Percentiles rank a stretch among this genome's conserved stretches.
These are phyloP conservation scores for Zaprionus ornatus DNA, from an alignment of 1,140 invertebrate genomes.

Conservation along the genomic window DNA sequence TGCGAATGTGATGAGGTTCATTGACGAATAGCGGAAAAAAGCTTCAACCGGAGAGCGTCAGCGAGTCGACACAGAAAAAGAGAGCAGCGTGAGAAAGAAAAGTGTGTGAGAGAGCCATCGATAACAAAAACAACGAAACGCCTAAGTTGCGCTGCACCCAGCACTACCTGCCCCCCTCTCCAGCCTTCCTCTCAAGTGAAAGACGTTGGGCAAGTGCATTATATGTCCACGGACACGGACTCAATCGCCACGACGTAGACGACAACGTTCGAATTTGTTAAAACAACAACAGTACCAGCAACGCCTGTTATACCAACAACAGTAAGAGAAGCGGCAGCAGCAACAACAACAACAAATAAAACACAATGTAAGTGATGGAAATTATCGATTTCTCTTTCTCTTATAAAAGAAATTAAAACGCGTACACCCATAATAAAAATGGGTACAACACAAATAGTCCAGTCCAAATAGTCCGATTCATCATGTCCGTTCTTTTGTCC, in stretches of 20 bases:
- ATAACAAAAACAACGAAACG: constrained; percentile 77
- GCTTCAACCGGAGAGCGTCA: constrained; percentile 33
- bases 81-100: constrained; percentile 9
- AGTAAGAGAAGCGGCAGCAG: constrained; percentile 26
- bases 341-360: constrained; percentile 44
- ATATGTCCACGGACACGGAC: constrained; percentile 40
- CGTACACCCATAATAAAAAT: constrained; percentile 13
- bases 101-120: constrained; percentile 44
- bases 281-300: constrained; percentile 35
- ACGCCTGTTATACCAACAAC: constrained; percentile 22
- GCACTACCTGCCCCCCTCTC: constrained; percentile 20
- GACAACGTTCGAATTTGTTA: constrained; percentile 43
- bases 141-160: constrained; percentile 67
- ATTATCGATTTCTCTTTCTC: constrained; percentile 70
- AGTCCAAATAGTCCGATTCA: not conserved
- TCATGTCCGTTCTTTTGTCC: not conserved
- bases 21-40: constrained; percentile 71
- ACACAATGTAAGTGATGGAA: constrained; percentile 70
- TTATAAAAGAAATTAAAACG: constrained; percentile 18
- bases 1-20: constrained; percentile 43
- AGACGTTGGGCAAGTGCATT: constrained; percentile 65
- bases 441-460: constrained; percentile 6
- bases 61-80: constrained; percentile 15
- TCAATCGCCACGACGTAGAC: constrained; percentile 17
- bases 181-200: constrained; percentile 41